Conservation (phyloP, 2,113 vertebrate genomes). For the Perccottus glenii region DNA sequence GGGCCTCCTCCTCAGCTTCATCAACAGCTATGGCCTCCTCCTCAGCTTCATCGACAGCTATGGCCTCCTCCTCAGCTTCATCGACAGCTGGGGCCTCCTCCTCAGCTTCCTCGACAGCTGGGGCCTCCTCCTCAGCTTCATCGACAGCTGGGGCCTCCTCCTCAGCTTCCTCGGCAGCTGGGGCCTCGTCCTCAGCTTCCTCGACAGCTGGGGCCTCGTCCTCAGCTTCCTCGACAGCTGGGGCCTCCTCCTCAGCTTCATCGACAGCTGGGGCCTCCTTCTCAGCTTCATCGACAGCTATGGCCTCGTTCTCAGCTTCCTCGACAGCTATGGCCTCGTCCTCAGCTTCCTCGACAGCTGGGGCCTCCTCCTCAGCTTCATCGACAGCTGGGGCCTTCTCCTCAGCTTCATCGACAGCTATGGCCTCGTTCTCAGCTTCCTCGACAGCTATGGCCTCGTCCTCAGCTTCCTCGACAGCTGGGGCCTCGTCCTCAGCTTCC, state of each 20-base stretch:
- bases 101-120: slow-evolving; percentile 1
- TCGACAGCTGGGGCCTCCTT: slow-evolving; percentile 23
- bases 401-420: neutral
- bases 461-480: slow-evolving; percentile 25
- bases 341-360: slow-evolving; percentile 25
- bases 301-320: slow-evolving; percentile 21
- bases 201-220: slow-evolving; percentile 37
- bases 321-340: slow-evolving; percentile 19
- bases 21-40: neutral
- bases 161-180: slow-evolving; percentile 16
- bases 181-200: slow-evolving; percentile 42
- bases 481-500: slow-evolving; percentile 39
- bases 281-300: neutral
- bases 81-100: slow-evolving; percentile 51
- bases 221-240: neutral
- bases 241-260: slow-evolving; percentile 5
- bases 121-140: neutral
- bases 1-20: neutral
- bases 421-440: slow-evolving; percentile 21
- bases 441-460: slow-evolving; percentile 19
- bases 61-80: neutral
- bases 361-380: slow-evolving; percentile 40
- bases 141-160: slow-evolving; percentile 3
- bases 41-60: slow-evolving; percentile 22
- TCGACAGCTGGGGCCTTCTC: neutral